Percentiles rank a stretch among this genome's conserved stretches.
Evolutionary conservation across 2,888 invertebrate species (phyloP).

Genomic region (Helleia helle): DNA sequence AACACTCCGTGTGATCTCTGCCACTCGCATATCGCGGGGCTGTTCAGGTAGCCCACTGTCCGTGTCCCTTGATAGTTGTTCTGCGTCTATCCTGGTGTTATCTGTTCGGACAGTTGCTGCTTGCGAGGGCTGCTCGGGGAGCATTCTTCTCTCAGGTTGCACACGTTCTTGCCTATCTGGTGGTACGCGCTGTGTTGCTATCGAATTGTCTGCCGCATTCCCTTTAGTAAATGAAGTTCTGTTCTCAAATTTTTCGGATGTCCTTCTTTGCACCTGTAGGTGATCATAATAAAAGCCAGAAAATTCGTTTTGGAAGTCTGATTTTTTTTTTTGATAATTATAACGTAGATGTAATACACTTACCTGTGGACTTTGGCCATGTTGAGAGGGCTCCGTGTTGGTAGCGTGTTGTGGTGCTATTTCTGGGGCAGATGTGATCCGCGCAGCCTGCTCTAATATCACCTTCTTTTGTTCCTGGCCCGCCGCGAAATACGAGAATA

Average conservation of each 20-base stretch:
- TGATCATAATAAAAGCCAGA: too few relatives aligned
- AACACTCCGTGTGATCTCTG: neutral
- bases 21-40: neutral
- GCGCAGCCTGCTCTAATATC: conserved; percentile 62
- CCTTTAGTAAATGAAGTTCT: conserved; percentile 20
- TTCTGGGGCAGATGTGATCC: conserved; percentile 28
- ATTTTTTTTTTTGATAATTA: too few relatives aligned
- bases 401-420: conserved; percentile 14
- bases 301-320: too few relatives aligned
- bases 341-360: too few relatives aligned
- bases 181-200: conserved; percentile 16
- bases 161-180: conserved; percentile 19
- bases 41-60: neutral
- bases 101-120: neutral
- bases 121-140: conserved; percentile 10
- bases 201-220: conserved; percentile 6
- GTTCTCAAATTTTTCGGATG: conserved; percentile 29
- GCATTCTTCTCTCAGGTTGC: neutral
- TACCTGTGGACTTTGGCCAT: conserved; percentile 30
- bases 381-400: conserved; percentile 16
- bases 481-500: conserved; percentile 98
- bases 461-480: conserved; percentile 83
- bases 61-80: neutral
- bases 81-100: too few relatives aligned
- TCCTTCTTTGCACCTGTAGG: conserved; percentile 36